Evolutionary conservation across 2,888 invertebrate species (phyloP).

Genomic region (Strigamia crassipes): DNA sequence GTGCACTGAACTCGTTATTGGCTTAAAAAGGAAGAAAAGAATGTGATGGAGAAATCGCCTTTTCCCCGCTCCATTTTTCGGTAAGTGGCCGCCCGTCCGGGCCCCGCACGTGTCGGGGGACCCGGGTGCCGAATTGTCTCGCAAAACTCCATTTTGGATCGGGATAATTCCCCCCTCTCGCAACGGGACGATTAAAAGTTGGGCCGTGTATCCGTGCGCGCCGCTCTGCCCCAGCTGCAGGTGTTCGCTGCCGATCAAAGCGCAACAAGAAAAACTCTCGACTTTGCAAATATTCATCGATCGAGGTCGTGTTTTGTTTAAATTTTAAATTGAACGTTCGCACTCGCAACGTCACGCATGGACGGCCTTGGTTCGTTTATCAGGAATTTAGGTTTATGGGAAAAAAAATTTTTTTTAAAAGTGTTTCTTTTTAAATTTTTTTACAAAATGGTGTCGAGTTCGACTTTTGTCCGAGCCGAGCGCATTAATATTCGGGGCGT

Average conservation of each 20-base stretch:
- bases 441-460: neutral
- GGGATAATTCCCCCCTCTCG: no score
- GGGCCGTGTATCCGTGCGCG: no score
- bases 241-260: neutral
- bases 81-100: neutral
- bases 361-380: neutral
- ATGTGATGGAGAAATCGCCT: slow-evolving; percentile 12
- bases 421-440: no score
- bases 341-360: neutral
- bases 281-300: neutral
- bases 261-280: neutral
- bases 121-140: no score
- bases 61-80: neutral
- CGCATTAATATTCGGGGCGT: neutral
- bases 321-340: neutral
- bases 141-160: no score
- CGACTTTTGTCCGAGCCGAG: neutral
- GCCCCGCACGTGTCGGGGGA: neutral
- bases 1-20: slow-evolving; percentile 27
- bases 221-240: neutral
- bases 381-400: neutral
- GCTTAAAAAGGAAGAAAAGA: neutral
- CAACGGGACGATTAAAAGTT: neutral
- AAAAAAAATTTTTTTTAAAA: no score
- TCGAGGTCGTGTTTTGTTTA: neutral